Conservation (phyloP, 2,888 invertebrate genomes). For the Hemithea aestivaria region DNA sequence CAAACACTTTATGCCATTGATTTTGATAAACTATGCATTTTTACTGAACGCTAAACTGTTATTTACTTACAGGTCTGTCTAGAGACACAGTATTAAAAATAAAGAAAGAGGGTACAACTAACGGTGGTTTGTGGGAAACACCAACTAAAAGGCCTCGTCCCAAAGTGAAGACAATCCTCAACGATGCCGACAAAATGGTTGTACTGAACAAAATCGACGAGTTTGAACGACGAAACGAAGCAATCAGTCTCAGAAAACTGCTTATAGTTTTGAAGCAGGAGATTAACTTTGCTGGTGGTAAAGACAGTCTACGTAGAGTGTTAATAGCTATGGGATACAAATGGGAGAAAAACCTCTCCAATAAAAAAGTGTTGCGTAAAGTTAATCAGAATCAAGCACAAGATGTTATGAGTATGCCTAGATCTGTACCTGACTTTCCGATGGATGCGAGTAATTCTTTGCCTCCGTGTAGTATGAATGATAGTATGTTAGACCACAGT, state of each 20-base stretch:
- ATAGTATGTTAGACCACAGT: slow-evolving; percentile 7
- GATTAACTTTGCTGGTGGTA: slow-evolving; percentile 16
- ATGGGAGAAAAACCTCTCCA: slow-evolving; percentile 16
- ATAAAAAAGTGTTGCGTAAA: slow-evolving; percentile 15
- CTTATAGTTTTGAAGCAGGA: slow-evolving; percentile 16
- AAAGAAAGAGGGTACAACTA: slow-evolving; percentile 16
- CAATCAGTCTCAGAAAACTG: slow-evolving; percentile 15
- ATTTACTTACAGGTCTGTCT: slow-evolving; percentile 11
- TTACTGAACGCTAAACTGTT: neutral
- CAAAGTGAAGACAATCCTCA: slow-evolving; percentile 15
- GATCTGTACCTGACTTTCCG: slow-evolving; percentile 2
- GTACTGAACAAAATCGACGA: slow-evolving; percentile 16
- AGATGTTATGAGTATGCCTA: slow-evolving; percentile 4
- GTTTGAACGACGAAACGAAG: slow-evolving; percentile 15
- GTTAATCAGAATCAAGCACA: slow-evolving; percentile 4
- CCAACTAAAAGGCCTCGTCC: slow-evolving; percentile 16
- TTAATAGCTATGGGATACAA: slow-evolving; percentile 15
- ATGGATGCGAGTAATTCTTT: slow-evolving; percentile 8
- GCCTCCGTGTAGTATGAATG: slow-evolving; percentile 4
- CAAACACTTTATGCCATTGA: no score
- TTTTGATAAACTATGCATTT: no score
- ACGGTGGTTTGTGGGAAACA: slow-evolving; percentile 17
- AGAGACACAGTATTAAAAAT: slow-evolving; percentile 17
- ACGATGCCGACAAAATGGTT: slow-evolving; percentile 17
- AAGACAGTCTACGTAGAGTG: slow-evolving; percentile 14